Evolutionary conservation across 2,797 vertebrate genomes (phyloP).

Genomic region (Pygocentrus nattereri): DNA sequence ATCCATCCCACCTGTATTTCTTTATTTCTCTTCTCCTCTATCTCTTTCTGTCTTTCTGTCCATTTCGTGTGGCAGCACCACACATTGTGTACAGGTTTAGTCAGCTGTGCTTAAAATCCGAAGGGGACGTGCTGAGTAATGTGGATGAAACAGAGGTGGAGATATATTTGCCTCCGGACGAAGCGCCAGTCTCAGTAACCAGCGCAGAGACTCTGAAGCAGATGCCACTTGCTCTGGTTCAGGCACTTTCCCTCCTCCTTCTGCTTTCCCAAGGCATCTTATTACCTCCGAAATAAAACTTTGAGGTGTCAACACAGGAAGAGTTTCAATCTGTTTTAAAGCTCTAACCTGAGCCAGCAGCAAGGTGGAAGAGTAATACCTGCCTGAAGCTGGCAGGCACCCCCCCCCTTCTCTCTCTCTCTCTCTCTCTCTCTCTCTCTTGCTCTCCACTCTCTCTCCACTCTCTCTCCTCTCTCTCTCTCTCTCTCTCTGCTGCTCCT

Average conservation of each 20-base stretch:
- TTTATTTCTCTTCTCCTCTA: too few relatives aligned
- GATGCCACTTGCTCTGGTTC: neutral
- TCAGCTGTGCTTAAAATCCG: too few relatives aligned
- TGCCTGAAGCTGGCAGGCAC: conserved; percentile 9
- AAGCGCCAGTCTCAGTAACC: neutral
- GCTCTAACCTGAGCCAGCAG: conserved; percentile 15
- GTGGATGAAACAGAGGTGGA: neutral
- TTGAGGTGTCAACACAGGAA: conserved; percentile 41
- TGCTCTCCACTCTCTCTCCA: too few relatives aligned
- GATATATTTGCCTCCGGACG: neutral
- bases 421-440: conserved; percentile 1
- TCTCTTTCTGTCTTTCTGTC: too few relatives aligned
- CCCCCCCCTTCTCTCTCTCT: neutral
- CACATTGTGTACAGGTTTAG: too few relatives aligned
- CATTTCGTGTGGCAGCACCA: too few relatives aligned
- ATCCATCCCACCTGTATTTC: too few relatives aligned
- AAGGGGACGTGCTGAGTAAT: neutral
- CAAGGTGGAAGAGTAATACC: conserved; percentile 24
- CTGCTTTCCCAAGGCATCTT: conserved; percentile 22
- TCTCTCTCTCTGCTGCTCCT: neutral
- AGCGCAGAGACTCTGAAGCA: neutral
- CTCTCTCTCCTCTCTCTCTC: neutral
- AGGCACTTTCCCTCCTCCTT: neutral
- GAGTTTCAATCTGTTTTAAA: conserved; percentile 49
- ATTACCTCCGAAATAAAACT: conserved; percentile 49